Evolutionary conservation across 1,140 invertebrate genomes (phyloP).

Genomic region (Monochamus saltuarius): DNA sequence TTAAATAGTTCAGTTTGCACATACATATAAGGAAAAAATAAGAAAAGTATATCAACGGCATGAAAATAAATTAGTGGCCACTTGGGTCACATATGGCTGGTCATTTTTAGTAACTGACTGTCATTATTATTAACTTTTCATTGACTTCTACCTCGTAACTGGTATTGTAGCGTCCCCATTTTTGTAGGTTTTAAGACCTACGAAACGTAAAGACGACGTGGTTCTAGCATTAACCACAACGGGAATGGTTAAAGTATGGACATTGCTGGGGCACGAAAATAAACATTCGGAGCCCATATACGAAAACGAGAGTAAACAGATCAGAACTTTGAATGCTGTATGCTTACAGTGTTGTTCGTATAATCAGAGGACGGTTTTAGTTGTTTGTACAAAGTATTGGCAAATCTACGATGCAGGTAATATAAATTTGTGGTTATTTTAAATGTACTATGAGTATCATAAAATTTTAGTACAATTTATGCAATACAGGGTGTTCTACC

Average conservation of each 20-base stretch:
- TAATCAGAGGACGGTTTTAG: constrained; percentile 94
- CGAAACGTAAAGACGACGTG: constrained; percentile 92
- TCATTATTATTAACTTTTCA: too few relatives aligned
- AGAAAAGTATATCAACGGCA: too few relatives aligned
- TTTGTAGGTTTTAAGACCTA: constrained; percentile 72
- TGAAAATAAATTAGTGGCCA: too few relatives aligned
- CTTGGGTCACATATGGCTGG: too few relatives aligned
- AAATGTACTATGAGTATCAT: too few relatives aligned
- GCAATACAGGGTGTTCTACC: too few relatives aligned
- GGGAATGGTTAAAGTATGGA: constrained; percentile 98
- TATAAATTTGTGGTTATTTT: neutral
- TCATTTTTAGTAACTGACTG: too few relatives aligned
- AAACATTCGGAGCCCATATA: constrained; percentile 85
- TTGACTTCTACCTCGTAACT: too few relatives aligned
- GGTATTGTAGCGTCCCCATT: too few relatives aligned
- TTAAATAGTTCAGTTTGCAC: too few relatives aligned
- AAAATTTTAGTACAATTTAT: too few relatives aligned
- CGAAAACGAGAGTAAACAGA: constrained; percentile 98
- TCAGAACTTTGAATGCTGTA: constrained; percentile 90
- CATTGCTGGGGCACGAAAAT: constrained; percentile 83
- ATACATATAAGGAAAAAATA: too few relatives aligned
- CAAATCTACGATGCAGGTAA: constrained; percentile 81
- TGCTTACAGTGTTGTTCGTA: constrained; percentile 91
- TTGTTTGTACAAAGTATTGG: constrained; percentile 96
- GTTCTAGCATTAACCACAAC: constrained; percentile 94